phyloP scores from a whole-genome alignment of 2,797 vertebrate species.

The Echeneis naucrates region DNA sequence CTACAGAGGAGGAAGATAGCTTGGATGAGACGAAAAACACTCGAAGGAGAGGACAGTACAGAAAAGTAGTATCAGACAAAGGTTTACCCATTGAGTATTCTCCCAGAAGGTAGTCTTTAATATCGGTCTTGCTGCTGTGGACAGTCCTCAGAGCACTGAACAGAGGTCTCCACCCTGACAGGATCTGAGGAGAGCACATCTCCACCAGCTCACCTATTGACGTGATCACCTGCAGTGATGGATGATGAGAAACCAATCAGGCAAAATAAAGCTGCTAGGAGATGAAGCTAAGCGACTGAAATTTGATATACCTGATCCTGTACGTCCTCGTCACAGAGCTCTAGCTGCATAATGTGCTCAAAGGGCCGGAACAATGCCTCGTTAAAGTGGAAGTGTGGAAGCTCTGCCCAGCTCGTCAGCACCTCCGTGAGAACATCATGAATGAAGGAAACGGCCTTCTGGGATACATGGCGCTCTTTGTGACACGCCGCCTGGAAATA shows the following conservation, averaged over 20 bases:
- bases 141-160: slow-evolving; percentile 97
- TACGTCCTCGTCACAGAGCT: slow-evolving; percentile 96
- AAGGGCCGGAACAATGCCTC: slow-evolving; percentile 96
- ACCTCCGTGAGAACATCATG: slow-evolving; percentile 96
- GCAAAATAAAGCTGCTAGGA: too few relatives aligned
- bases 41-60: not conserved
- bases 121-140: slow-evolving; percentile 90
- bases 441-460: slow-evolving; percentile 97
- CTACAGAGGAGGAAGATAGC: slow-evolving; percentile 67
- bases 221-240: slow-evolving; percentile 88
- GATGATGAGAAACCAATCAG: not conserved
- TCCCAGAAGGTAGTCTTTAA: slow-evolving; percentile 94
- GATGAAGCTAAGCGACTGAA: not conserved
- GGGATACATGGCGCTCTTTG: slow-evolving; percentile 95
- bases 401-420: slow-evolving; percentile 92
- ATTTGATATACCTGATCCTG: slow-evolving; percentile 91
- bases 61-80: too few relatives aligned
- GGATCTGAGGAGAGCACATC: slow-evolving; percentile 95
- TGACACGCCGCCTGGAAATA: slow-evolving; percentile 92
- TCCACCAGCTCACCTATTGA: slow-evolving; percentile 98
- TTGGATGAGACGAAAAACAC: not conserved
- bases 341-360: slow-evolving; percentile 97
- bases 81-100: slow-evolving; percentile 92
- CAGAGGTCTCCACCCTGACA: slow-evolving; percentile 96
- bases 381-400: slow-evolving; percentile 94